Conservation (phyloP, 2,888 invertebrate genomes). For the Meteorus colon region DNA sequence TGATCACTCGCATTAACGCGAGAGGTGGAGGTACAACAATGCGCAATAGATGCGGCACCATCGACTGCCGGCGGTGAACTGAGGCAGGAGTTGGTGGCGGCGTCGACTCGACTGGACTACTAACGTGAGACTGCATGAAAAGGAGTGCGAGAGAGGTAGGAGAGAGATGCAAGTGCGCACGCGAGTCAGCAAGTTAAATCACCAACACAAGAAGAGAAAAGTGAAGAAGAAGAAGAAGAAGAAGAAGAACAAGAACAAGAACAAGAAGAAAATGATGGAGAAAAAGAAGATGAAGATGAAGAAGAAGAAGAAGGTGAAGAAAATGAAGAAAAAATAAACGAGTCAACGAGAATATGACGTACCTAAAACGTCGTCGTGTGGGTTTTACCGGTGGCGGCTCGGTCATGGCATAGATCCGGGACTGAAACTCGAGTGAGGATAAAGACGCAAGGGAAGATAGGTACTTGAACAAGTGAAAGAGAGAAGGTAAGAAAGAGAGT, state of each 20-base stretch:
- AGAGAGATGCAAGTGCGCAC: conserved; percentile 8
- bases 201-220: not conserved
- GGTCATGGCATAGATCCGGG: conserved; percentile 33
- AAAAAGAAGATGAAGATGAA: not conserved
- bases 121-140: not conserved
- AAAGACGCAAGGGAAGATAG: not conserved
- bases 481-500: conserved; percentile 1
- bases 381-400: conserved; percentile 27
- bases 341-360: conserved; percentile 27
- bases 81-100: conserved; percentile 24
- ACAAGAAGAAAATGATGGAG: not conserved
- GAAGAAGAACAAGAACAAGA: not conserved
- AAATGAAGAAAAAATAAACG: not conserved
- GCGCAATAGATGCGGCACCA: conserved; percentile 31
- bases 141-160: not conserved
- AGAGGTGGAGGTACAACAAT: not conserved
- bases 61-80: conserved; percentile 40
- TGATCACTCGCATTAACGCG: conserved; percentile 1
- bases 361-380: conserved; percentile 34
- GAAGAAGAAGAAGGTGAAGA: not conserved
- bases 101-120: conserved; percentile 37
- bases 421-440: conserved; percentile 7
- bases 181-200: conserved; percentile 25
- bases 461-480: not conserved
- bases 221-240: not conserved